Base-by-base conservation (phyloP, 2,888 invertebrate species). In the Tinea trinotella region DNA sequence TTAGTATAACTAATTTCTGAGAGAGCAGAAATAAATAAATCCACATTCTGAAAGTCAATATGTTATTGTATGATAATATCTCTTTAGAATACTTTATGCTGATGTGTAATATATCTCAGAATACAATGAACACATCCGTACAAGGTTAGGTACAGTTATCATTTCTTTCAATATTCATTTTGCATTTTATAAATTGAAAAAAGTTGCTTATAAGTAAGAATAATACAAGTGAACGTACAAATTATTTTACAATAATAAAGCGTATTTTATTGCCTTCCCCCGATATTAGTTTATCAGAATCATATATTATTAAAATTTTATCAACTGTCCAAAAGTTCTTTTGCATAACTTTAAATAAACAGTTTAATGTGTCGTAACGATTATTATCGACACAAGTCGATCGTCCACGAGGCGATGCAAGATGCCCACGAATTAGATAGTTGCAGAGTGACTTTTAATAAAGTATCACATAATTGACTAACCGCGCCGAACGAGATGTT, bases 191-290 rank as follows among this genome's bases (percentile, higher is more conserved):
- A 40, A n/a, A 40, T 40, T 40, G 40, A n/a, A 40, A 40, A 40
- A 13, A 24, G 24, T 9, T 24, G 5, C 40, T 40, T 40, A 40
- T 40, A 40, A 40, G 55, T 54, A 40, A 40, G 40, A 40, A 40
- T 40, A 40, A 50, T 50, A 57, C 56, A 56, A 54, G 54, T 57
- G 56, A 68, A 66, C 64, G 64, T 74, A 68, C 68, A 65, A 73
- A 7, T 70, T 71, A 70, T 64, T 73, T 74, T 74, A 75, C 77
- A 80, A 71, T 75, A 82, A 82, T 80, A 70, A 90, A 90, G 90
- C 90, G 90, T 90, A 90, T 87, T 88, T 87, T 87, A 88, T 89
- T 89, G 90, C 90, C 89, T 90, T 90, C 89, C 90, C 90, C 89
- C 88, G 83, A 79, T 82, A 83, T 48, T 15, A 48, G 48, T 48